Base-by-base conservation (phyloP, 2,888 invertebrate genomes). In the Tetramorium bicarinatum region DNA sequence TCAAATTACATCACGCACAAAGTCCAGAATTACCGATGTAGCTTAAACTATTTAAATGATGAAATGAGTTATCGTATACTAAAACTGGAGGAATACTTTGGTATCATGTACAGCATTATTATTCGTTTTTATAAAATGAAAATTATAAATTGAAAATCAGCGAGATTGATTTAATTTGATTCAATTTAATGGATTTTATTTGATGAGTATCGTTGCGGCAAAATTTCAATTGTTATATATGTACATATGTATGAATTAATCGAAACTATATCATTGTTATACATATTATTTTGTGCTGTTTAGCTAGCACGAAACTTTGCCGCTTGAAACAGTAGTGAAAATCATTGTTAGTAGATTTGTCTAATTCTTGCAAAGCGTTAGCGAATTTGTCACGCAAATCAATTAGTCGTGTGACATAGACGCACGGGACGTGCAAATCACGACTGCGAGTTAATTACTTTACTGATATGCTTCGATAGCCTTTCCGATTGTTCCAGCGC, bases 1-100 rank as follows among this genome's bases (percentile, higher is more conserved):
- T 82, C 76, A 82, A 76, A 76, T 82, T 67, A 34, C n/a, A 4
- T 77, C 77, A 77, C 77, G 66, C 66, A 67, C 66, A 77, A 77
- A 25, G 13, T 25, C 1, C 66, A 54, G 15, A 56, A 18, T 67
- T 56, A 76, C 21, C 38, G 25, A 77, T 15, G 18, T 52, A 76
- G 21, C 8, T 62, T 41, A 29, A 77, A 56, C 25, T 76, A 41
- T 44, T 44, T 67, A 44, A 54, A 77, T 67, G n/a, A 66, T 11
- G 41, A 76, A 76, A 38, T 62, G 38, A 52, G 4, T 76, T 34
- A 41, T n/a, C 8, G 8, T 72, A 41, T 72, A 41, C 18, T 8
- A 54, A 25, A 72, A 62, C 9, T 13, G 29, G 9, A 62, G 21
- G 15, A 29, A 56, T 9, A 25, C 11, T 21, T 25, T 56, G 29